phyloP scores from a whole-genome alignment of 2,113 vertebrate genomes.

The Thunnus thynnus region DNA sequence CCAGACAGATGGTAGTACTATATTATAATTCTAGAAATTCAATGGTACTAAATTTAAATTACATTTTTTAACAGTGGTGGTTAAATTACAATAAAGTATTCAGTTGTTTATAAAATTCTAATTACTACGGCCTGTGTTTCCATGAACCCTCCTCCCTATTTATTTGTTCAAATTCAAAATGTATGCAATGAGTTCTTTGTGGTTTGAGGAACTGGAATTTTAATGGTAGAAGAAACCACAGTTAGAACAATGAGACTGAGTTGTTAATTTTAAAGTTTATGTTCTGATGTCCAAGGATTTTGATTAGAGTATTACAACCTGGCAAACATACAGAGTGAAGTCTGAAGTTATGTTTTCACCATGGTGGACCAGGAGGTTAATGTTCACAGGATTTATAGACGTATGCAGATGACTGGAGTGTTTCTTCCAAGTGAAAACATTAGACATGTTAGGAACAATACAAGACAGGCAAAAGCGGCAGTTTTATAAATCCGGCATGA shows the following conservation, averaged over 20 bases:
- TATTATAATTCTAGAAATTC: background rate
- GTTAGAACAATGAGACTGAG: background rate
- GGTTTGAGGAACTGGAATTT: conserved; percentile 15
- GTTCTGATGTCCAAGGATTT: background rate
- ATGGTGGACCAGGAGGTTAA: background rate
- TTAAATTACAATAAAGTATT: background rate
- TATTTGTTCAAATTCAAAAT: background rate
- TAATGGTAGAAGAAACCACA: conserved; percentile 34
- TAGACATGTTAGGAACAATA: conserved; percentile 35
- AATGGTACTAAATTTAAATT: background rate
- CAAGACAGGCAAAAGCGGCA: conserved; percentile 26
- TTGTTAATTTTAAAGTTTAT: conserved; percentile 10
- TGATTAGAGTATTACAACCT: background rate
- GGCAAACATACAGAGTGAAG: conserved; percentile 1
- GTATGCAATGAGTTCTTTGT: background rate
- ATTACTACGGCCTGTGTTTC: background rate
- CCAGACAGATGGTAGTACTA: conserved; percentile 2
- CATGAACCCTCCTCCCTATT: background rate
- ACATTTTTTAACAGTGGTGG: no score
- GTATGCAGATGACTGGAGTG: conserved; percentile 4
- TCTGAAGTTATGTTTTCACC: conserved; percentile 13
- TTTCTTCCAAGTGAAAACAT: conserved; percentile 14
- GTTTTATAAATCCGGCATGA: conserved; percentile 34
- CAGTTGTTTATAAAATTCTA: background rate
- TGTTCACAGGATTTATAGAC: background rate